These are phyloP conservation scores for Cyanistes caeruleus DNA, from an alignment of 2,113 vertebrate species.

Conservation along the genomic window DNA sequence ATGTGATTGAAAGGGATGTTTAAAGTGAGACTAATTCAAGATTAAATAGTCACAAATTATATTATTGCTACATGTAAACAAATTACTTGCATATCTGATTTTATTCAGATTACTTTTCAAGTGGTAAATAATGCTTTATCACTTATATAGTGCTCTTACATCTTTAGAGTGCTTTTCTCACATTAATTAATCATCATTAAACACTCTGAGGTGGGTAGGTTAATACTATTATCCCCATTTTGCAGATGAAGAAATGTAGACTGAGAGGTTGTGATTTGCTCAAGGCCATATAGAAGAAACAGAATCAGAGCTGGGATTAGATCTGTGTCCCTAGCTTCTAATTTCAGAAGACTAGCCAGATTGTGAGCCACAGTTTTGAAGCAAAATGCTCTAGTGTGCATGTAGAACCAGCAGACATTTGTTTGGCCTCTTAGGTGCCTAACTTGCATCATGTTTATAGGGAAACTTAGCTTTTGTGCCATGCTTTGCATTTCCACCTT, in stretches of 20 bases:
- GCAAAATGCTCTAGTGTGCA: background rate
- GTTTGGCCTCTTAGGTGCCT: background rate
- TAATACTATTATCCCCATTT: slow-evolving; percentile 71
- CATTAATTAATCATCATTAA: slow-evolving; percentile 73
- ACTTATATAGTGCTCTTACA: slow-evolving; percentile 71
- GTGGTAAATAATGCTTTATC: slow-evolving; percentile 74
- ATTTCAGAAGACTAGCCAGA: slow-evolving; percentile 26
- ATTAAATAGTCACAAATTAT: slow-evolving; percentile 73
- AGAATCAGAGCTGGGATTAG: slow-evolving; percentile 46
- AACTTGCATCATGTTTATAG: background rate
- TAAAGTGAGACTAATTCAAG: slow-evolving; percentile 69
- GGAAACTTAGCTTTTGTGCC: background rate
- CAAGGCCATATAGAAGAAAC: slow-evolving; percentile 46
- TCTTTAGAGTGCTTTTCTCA: slow-evolving; percentile 71
- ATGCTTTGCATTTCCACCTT: fast-evolving
- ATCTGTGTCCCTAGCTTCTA: slow-evolving; percentile 38
- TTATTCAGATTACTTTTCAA: slow-evolving; percentile 74
- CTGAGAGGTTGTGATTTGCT: slow-evolving; percentile 57
- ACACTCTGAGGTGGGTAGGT: slow-evolving; percentile 62
- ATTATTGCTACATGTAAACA: slow-evolving; percentile 71
- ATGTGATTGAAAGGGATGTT: slow-evolving; percentile 66
- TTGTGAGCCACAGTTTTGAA: background rate
- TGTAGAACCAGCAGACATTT: background rate
- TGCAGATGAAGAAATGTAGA: slow-evolving; percentile 69
- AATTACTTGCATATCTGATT: slow-evolving; percentile 73